Evolutionary conservation across 2,113 vertebrate genomes (phyloP).

Genomic region (Scatophagus argus): DNA sequence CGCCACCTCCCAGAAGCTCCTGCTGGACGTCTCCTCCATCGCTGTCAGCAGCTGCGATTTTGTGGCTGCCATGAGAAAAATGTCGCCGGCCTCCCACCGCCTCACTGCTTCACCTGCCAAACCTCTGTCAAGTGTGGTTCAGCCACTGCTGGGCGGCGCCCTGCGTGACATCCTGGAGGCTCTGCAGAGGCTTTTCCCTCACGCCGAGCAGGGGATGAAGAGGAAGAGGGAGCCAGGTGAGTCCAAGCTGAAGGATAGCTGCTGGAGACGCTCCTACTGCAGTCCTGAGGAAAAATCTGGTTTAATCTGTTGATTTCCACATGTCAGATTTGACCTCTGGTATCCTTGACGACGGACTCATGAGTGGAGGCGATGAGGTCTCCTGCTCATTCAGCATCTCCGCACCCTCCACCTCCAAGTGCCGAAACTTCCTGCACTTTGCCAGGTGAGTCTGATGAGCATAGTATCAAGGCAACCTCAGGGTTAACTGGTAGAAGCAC

Average conservation of each 20-base stretch:
- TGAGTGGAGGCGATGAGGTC: constrained; percentile 84
- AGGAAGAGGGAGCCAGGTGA: constrained; percentile 82
- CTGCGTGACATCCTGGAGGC: constrained; percentile 81
- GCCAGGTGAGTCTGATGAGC: constrained; percentile 42
- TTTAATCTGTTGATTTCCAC: background rate
- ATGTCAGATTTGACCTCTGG: constrained; percentile 62
- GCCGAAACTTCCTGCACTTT: constrained; percentile 53
- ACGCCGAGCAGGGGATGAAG: constrained; percentile 82
- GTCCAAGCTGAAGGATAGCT: background rate
- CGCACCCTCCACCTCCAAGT: constrained; percentile 34
- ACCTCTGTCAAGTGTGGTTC: constrained; percentile 82
- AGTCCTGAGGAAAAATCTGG: background rate
- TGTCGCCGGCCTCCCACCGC: constrained; percentile 86
- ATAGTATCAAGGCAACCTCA: too few relatives aligned
- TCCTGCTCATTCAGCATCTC: constrained; percentile 81
- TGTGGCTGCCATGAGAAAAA: constrained; percentile 87
- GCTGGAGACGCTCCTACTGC: background rate
- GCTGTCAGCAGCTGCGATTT: constrained; percentile 89
- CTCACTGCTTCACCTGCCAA: constrained; percentile 85
- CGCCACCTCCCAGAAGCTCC: constrained; percentile 87
- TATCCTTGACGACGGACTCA: constrained; percentile 79
- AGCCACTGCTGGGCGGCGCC: constrained; percentile 84
- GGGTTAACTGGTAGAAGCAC: too few relatives aligned
- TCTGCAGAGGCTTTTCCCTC: constrained; percentile 89
- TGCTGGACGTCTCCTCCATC: constrained; percentile 87